Conservation (phyloP, 2,888 invertebrate genomes). For the Drosophila tripunctata region DNA sequence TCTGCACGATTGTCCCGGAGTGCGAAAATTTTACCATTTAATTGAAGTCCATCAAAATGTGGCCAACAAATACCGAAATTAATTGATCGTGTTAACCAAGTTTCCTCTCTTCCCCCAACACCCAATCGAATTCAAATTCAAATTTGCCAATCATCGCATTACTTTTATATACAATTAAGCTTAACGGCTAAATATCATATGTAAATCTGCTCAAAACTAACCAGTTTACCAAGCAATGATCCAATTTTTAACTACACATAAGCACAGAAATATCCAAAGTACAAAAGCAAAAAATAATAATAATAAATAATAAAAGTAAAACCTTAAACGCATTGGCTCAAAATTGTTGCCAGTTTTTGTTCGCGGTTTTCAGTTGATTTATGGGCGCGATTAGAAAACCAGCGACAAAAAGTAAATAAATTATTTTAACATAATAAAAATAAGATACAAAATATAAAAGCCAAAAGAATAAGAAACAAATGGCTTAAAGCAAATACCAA, state of each 20-base stretch:
- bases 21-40: constrained; percentile 41
- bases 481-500: constrained; percentile 24
- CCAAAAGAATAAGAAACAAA: constrained; percentile 24
- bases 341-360: constrained; percentile 40
- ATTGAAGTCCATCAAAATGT: constrained; percentile 16
- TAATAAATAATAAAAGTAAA: constrained; percentile 29
- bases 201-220: constrained; percentile 24
- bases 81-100: constrained; percentile 38
- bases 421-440: constrained; percentile 27
- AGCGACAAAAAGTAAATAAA: constrained; percentile 49
- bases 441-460: constrained; percentile 15
- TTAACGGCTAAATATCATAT: constrained; percentile 15
- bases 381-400: constrained; percentile 66
- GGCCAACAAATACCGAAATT: constrained; percentile 33
- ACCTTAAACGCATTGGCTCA: constrained; percentile 34
- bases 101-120: background rate
- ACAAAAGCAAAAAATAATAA: constrained; percentile 13
- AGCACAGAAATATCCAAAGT: constrained; percentile 14
- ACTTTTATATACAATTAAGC: constrained; percentile 31
- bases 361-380: constrained; percentile 58
- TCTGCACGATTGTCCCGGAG: constrained; percentile 39
- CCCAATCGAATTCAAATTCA: background rate
- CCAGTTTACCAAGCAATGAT: constrained; percentile 40
- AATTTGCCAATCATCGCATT: constrained; percentile 20
- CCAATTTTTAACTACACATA: constrained; percentile 26